A percentile compares a stretch with the other conserved stretches of the same genome.
phyloP scores from a whole-genome alignment of 2,888 invertebrate species.

The Thera britannica region DNA sequence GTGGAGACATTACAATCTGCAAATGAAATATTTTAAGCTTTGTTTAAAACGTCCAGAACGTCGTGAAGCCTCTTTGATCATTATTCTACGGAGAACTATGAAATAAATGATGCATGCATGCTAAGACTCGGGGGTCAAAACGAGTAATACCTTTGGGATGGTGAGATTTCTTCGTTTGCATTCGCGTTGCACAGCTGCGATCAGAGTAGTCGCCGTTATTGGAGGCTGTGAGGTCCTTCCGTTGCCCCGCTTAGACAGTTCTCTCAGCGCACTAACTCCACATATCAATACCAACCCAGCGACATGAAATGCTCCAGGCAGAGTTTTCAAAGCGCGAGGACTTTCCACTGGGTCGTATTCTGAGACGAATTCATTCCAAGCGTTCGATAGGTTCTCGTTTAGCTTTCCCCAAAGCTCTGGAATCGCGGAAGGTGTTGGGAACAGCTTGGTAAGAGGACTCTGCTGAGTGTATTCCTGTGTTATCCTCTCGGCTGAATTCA shows the following conservation, averaged over 20 bases:
- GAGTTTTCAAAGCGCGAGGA: constrained; percentile 86
- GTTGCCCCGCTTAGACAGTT: constrained; percentile 82
- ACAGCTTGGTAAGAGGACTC: constrained; percentile 82
- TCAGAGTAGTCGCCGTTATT: constrained; percentile 73
- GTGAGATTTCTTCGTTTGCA: constrained; percentile 73
- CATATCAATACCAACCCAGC: constrained; percentile 87
- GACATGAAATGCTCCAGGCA: constrained; percentile 85
- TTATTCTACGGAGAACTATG: too few relatives aligned
- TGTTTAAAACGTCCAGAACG: background rate
- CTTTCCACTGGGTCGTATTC: constrained; percentile 91
- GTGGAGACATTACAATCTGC: constrained; percentile 72
- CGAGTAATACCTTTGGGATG: constrained; percentile 63
- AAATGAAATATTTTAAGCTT: constrained; percentile 30
- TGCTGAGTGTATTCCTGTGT: constrained; percentile 59
- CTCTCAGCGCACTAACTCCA: constrained; percentile 86
- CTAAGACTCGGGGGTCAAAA: background rate
- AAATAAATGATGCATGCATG: too few relatives aligned
- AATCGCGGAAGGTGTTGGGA: constrained; percentile 86
- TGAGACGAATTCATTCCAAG: constrained; percentile 92
- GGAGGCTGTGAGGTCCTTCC: constrained; percentile 66
- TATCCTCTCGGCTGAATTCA: constrained; percentile 65
- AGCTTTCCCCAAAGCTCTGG: constrained; percentile 88
- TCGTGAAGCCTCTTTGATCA: too few relatives aligned
- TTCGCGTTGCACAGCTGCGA: constrained; percentile 70
- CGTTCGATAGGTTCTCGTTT: constrained; percentile 88